Evolutionary conservation across 2,888 invertebrate genomes (phyloP).

Genomic region (Stenotaenia linearis): DNA sequence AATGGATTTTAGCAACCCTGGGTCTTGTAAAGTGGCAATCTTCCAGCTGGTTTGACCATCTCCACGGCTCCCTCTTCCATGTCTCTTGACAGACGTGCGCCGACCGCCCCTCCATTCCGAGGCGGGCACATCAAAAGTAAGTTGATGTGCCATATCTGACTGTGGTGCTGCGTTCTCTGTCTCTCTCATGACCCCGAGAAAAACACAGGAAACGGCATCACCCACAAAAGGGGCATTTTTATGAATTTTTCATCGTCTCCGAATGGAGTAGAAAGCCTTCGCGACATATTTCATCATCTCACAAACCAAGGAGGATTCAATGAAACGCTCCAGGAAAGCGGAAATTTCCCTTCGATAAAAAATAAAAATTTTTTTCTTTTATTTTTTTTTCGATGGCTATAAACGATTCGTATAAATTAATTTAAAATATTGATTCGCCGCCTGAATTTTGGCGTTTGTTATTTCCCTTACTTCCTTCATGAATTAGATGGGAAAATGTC

Average conservation of each 20-base stretch:
- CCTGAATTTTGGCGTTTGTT: neutral
- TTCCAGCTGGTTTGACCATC: constrained; percentile 19
- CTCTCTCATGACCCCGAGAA: constrained; percentile 2
- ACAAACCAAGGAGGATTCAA: neutral
- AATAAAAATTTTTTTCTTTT: neutral
- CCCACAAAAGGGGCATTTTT: constrained; percentile 19
- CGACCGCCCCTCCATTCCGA: neutral
- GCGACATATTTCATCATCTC: constrained; percentile 7
- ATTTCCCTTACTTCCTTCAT: neutral
- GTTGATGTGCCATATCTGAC: constrained; percentile 5
- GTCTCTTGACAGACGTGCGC: neutral
- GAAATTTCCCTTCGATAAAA: neutral
- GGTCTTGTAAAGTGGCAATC: constrained; percentile 19
- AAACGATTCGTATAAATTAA: no score
- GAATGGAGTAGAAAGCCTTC: constrained; percentile 14
- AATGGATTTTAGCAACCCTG: neutral
- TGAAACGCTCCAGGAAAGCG: neutral
- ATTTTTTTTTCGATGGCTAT: neutral
- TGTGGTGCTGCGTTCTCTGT: neutral
- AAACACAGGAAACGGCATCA: constrained; percentile 13
- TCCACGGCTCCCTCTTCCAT: neutral
- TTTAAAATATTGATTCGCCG: no score
- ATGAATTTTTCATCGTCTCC: constrained; percentile 11
- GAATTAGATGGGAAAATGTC: neutral
- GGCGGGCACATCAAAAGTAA: constrained; percentile 8